Conservation (phyloP, 2,113 vertebrate genomes). For the Ancistrus triradiatus region DNA sequence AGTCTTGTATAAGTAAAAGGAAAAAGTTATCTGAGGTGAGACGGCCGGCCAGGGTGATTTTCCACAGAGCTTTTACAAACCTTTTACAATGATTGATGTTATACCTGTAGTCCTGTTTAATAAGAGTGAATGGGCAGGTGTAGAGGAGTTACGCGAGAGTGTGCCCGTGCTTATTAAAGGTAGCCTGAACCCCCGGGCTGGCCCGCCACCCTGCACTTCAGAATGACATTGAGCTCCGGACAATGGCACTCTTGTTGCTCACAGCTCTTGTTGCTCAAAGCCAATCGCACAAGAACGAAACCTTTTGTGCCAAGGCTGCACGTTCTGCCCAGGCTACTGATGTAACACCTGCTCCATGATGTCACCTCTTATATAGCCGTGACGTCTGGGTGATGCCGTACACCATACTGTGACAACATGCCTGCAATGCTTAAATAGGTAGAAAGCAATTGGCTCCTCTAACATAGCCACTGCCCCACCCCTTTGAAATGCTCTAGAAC, state of each 20-base stretch:
- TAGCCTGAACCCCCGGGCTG: constrained; percentile 28
- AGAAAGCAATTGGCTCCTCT: not conserved
- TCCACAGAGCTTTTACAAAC: constrained; percentile 12
- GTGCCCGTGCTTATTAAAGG: constrained; percentile 35
- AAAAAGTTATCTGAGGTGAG: not conserved
- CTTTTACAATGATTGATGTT: constrained; percentile 8
- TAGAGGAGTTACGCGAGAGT: constrained; percentile 38
- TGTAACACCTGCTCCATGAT: constrained; percentile 46
- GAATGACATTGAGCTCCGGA: constrained; percentile 44
- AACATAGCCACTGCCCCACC: too few species aligned
- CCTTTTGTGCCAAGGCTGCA: constrained; percentile 49
- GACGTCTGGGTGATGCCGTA: constrained; percentile 18
- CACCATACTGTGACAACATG: not conserved
- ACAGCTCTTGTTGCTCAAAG: constrained; percentile 50
- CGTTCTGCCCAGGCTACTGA: constrained; percentile 35
- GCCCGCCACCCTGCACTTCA: constrained; percentile 36
- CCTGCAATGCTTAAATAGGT: not conserved
- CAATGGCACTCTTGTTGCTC: constrained; percentile 63
- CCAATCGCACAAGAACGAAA: constrained; percentile 47
- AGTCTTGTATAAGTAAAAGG: not conserved
- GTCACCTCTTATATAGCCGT: constrained; percentile 34
- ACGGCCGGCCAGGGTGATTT: not conserved
- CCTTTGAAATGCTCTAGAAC: too few species aligned
- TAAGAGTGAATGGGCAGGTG: constrained; percentile 38
- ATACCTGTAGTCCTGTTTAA: constrained; percentile 40